Percentiles rank a stretch among this genome's conserved stretches.
Conservation (phyloP, 2,888 invertebrate genomes). For the Heterodera filipjevi region DNA sequence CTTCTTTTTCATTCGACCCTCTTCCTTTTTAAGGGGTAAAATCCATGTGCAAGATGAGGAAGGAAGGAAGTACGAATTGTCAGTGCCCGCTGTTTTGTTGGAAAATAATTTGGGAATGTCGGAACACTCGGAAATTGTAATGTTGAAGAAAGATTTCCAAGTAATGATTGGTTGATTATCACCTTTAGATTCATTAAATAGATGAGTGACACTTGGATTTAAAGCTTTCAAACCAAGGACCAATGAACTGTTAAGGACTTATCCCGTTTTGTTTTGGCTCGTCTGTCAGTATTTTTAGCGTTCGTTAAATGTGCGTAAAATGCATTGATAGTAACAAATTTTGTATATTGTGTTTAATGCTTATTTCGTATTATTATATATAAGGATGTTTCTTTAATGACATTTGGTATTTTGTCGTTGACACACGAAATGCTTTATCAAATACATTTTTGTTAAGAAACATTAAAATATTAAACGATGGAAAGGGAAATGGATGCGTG, state of each 20-base stretch:
- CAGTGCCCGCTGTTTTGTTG: constrained; percentile 93
- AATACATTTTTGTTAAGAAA: neutral
- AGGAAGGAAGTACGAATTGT: constrained; percentile 92
- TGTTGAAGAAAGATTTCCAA: neutral
- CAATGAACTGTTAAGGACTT: neutral
- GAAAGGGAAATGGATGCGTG: neutral
- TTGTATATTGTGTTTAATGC: neutral
- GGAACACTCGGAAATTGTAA: constrained; percentile 7
- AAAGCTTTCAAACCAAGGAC: neutral
- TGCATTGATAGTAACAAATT: neutral
- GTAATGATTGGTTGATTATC: neutral
- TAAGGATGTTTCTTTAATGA: neutral
- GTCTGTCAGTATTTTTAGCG: neutral
- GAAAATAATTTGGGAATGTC: constrained; percentile 69
- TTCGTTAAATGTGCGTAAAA: neutral
- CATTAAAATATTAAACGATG: too few species aligned
- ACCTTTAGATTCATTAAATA: neutral
- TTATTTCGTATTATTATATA: neutral
- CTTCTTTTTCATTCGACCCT: constrained; percentile 64
- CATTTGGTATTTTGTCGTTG: neutral
- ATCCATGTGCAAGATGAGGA: constrained; percentile 96
- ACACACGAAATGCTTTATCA: neutral
- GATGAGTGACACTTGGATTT: neutral
- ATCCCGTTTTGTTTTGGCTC: neutral
- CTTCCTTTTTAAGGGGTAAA: constrained; percentile 75